Evolutionary conservation across 2,113 vertebrate genomes (phyloP).

Genomic region (Tachycineta bicolor): DNA sequence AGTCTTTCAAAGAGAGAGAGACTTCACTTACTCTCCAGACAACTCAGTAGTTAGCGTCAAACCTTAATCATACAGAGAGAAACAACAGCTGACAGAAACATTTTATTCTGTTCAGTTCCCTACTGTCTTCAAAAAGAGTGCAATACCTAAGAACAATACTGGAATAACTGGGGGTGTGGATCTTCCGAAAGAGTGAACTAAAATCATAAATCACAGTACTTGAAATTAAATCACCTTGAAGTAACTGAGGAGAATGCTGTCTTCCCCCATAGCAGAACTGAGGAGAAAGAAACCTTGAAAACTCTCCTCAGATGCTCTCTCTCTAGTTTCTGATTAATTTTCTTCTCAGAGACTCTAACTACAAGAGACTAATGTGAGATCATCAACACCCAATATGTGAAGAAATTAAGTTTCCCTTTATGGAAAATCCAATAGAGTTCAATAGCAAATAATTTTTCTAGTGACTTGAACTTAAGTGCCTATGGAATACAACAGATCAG

Average conservation of each 20-base stretch:
- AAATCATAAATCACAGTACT: not conserved
- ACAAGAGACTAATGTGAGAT: not conserved
- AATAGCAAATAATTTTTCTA: slow-evolving; percentile 47
- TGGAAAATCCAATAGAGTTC: slow-evolving; percentile 1
- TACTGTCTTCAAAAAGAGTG: not conserved
- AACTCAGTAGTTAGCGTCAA: not conserved
- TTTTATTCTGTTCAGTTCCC: slow-evolving; percentile 16
- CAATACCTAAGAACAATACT: not conserved
- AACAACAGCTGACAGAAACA: not conserved
- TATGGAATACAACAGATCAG: not conserved
- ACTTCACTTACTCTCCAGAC: not conserved
- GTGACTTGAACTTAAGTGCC: not conserved
- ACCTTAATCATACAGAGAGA: not conserved
- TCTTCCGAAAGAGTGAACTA: not conserved
- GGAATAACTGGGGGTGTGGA: not conserved
- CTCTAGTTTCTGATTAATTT: not conserved
- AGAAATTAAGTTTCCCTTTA: slow-evolving; percentile 19
- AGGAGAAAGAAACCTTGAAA: not conserved
- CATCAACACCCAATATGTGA: not conserved
- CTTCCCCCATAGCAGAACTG: not conserved
- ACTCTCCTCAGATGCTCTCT: not conserved
- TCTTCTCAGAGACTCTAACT: not conserved
- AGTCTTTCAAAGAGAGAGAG: not conserved
- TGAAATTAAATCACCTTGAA: not conserved
- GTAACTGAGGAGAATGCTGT: not conserved